phyloP scores from a whole-genome alignment of 2,113 vertebrate genomes.

The Ceyx cyanopectus region DNA sequence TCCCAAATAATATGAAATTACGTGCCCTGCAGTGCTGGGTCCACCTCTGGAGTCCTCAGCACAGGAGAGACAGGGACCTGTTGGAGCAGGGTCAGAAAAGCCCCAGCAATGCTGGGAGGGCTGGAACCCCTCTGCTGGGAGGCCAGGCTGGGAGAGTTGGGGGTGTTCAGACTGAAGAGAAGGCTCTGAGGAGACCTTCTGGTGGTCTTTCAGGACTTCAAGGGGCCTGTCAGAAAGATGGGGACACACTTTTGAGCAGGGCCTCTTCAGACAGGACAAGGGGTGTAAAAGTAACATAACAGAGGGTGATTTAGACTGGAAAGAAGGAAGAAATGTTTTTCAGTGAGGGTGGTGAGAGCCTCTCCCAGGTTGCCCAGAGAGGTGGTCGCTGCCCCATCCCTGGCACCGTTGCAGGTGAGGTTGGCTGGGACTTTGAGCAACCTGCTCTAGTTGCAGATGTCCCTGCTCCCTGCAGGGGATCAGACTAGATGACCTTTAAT shows the following conservation, averaged over 20 bases:
- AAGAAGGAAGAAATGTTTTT: no score
- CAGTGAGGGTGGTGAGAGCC: no score
- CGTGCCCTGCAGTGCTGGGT: neutral
- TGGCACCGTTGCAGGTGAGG: neutral
- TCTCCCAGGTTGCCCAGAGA: no score
- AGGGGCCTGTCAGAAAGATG: neutral
- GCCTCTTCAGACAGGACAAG: no score
- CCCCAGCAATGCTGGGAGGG: neutral
- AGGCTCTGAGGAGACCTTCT: neutral
- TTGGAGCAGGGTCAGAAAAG: neutral
- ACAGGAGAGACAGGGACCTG: neutral
- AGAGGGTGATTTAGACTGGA: no score
- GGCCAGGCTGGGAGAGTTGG: neutral
- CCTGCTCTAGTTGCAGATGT: neutral
- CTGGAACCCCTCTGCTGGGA: neutral
- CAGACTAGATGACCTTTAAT: neutral
- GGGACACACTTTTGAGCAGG: no score
- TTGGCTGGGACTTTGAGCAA: neutral
- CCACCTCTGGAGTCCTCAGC: neutral
- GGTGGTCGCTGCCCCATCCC: neutral
- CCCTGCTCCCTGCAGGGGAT: neutral
- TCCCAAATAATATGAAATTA: neutral
- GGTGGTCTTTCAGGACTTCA: neutral
- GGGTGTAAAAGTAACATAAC: no score
- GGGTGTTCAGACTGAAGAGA: neutral